Conservation (phyloP, 2,888 invertebrate genomes). For the Sylvicola fuscatus region DNA sequence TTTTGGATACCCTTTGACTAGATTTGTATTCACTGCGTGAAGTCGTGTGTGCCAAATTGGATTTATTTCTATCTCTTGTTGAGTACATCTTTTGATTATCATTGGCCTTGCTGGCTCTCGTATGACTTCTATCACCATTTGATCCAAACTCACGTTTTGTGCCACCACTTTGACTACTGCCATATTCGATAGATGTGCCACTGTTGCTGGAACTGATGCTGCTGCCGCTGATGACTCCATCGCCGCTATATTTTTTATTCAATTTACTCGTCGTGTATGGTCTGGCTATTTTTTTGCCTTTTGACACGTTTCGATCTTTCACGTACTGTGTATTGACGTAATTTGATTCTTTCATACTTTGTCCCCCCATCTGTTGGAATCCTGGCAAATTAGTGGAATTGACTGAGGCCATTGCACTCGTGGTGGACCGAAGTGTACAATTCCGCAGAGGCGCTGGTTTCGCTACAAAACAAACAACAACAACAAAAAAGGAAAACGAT, state of each 20-base stretch:
- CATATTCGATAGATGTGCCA: too few relatives aligned
- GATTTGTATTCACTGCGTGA: constrained; percentile 3
- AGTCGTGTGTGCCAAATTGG: constrained; percentile 10
- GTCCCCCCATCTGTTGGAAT: constrained; percentile 3
- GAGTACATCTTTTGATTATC: constrained; percentile 4
- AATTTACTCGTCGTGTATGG: constrained; percentile 4
- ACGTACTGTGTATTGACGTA: constrained; percentile 8
- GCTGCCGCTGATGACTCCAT: neutral
- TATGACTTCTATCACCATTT: constrained; percentile 1
- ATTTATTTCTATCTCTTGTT: constrained; percentile 6
- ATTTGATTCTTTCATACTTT: constrained; percentile 8
- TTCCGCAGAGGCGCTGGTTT: constrained; percentile 67
- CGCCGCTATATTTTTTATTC: constrained; percentile 3
- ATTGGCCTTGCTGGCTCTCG: constrained; percentile 3
- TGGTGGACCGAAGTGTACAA: constrained; percentile 54
- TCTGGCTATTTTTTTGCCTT: constrained; percentile 3
- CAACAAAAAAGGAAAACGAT: neutral
- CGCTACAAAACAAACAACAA: constrained; percentile 27
- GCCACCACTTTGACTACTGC: too few relatives aligned
- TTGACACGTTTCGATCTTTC: constrained; percentile 8
- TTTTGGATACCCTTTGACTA: constrained; percentile 5
- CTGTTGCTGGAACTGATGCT: too few relatives aligned
- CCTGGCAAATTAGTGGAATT: constrained; percentile 24
- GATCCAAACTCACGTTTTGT: constrained; percentile 3
- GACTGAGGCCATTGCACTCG: constrained; percentile 24